A percentile compares a stretch with the other conserved stretches of the same genome.
Conservation (phyloP, 2,113 vertebrate genomes). For the Silurus glanis region DNA sequence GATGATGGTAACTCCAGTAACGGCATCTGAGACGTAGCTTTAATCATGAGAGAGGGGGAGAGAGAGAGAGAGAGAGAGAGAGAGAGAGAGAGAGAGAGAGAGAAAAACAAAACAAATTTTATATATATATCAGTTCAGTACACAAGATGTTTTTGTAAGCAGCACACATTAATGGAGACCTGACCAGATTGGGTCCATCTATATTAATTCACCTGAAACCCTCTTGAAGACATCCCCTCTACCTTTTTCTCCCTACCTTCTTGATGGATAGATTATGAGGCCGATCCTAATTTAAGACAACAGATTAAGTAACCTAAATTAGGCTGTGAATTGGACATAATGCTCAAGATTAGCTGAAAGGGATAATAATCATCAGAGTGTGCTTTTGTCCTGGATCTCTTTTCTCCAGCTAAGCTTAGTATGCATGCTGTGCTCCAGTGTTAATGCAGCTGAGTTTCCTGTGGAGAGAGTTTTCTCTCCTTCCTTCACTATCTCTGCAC, state of each 20-base stretch:
- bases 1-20: conserved; percentile 86
- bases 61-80: neutral
- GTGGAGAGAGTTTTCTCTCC: neutral
- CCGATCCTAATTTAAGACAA: neutral
- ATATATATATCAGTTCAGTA: neutral
- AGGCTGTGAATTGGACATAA: conserved; percentile 8
- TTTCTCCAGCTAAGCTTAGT: conserved; percentile 13
- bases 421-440: conserved; percentile 11
- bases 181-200: neutral
- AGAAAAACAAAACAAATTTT: neutral
- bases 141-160: neutral
- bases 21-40: conserved; percentile 91
- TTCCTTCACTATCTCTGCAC: neutral
- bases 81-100: conserved; percentile 1
- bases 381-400: conserved; percentile 23
- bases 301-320: conserved; percentile 24
- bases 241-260: neutral
- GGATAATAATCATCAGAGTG: conserved; percentile 6
- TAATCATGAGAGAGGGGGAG: conserved; percentile 24
- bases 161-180: neutral
- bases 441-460: conserved; percentile 40
- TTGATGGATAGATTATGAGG: neutral
- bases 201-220: neutral
- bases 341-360: conserved; percentile 20
- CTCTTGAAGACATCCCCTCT: neutral